Percentiles rank a stretch among this genome's conserved stretches.
Conservation (phyloP, 1,140 invertebrate genomes). For the Popillia japonica region DNA sequence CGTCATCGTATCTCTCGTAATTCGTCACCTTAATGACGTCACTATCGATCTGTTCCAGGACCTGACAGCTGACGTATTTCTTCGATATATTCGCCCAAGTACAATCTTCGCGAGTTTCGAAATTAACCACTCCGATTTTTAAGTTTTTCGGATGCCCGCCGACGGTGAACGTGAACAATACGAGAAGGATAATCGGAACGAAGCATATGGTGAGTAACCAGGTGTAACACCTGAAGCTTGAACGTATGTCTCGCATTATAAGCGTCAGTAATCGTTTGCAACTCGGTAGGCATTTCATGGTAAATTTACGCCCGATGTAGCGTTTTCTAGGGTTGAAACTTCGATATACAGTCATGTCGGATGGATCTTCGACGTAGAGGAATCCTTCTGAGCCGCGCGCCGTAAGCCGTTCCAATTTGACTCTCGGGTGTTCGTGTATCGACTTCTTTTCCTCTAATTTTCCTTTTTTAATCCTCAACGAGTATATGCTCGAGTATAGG, state of each 20-base stretch:
- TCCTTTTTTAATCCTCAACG: conserved; percentile 2
- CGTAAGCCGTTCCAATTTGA: background rate
- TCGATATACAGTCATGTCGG: too few relatives aligned
- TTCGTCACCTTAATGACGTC: background rate
- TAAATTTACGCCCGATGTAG: too few relatives aligned
- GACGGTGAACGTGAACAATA: conserved; percentile 32
- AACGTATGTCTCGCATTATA: conserved; percentile 6
- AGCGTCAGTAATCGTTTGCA: conserved; percentile 28
- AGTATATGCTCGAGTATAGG: conserved; percentile 38
- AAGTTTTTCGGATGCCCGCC: conserved; percentile 32
- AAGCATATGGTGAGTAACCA: conserved; percentile 28
- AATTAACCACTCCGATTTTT: conserved; percentile 34
- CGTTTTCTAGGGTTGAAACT: too few relatives aligned
- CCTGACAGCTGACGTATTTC: conserved; percentile 30
- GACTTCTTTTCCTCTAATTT: background rate
- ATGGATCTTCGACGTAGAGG: conserved; percentile 26
- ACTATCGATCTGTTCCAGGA: conserved; percentile 13
- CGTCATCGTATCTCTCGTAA: conserved; percentile 6
- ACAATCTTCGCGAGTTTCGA: background rate
- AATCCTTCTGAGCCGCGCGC: conserved; percentile 34
- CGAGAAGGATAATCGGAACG: conserved; percentile 19
- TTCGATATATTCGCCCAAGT: background rate
- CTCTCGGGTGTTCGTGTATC: conserved; percentile 27
- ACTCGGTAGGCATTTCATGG: conserved; percentile 12
- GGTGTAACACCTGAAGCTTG: background rate